Conservation (phyloP, 2,113 vertebrate genomes). For the Pseudolaguvia tuberculata region DNA sequence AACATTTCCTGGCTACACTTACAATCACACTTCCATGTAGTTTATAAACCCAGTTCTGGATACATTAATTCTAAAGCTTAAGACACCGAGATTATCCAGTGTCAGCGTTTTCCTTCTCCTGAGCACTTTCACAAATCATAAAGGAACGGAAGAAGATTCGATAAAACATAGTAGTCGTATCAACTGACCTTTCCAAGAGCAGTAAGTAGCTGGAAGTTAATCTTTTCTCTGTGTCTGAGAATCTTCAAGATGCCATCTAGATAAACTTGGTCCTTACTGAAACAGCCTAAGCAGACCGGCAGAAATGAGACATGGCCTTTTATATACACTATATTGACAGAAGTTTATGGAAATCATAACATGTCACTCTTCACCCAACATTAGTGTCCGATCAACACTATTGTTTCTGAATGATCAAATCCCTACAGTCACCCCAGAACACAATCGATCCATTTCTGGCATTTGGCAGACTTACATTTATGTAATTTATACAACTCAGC, state of each 20-base stretch:
- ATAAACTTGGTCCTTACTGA: constrained; percentile 95
- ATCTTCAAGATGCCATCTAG: constrained; percentile 87
- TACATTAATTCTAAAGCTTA: neutral
- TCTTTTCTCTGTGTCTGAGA: constrained; percentile 81
- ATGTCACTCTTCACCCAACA: too few species aligned
- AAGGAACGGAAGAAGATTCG: neutral
- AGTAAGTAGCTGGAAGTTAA: constrained; percentile 84
- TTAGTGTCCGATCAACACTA: too few species aligned
- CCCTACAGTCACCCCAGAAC: too few species aligned
- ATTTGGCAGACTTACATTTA: too few species aligned
- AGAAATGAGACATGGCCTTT: neutral
- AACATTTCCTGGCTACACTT: neutral
- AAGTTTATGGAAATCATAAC: too few species aligned
- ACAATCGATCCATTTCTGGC: too few species aligned
- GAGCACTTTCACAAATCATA: neutral
- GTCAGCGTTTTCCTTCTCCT: neutral
- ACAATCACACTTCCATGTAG: too few species aligned
- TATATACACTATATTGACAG: neutral
- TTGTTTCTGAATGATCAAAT: too few species aligned
- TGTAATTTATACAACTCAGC: too few species aligned
- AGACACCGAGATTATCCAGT: neutral
- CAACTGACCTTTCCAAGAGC: constrained; percentile 86
- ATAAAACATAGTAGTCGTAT: neutral
- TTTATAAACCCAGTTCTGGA: neutral
- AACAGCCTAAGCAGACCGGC: constrained; percentile 75